Base-by-base conservation (phyloP, 2,888 invertebrate species). In the Argynnis bischoffii region DNA sequence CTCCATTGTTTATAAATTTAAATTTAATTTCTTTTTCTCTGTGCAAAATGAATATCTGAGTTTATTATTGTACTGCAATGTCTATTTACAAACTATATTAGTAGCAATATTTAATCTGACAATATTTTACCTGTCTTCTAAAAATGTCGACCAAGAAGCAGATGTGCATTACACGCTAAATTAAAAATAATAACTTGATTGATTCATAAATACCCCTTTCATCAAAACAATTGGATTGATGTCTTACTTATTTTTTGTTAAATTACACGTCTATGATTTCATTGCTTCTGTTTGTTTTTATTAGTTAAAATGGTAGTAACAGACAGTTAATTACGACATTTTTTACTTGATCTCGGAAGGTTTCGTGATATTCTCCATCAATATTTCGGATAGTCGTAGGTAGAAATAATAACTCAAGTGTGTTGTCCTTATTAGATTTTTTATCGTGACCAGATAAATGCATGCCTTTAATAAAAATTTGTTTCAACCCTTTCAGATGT, bases 101-200 rank as follows among this genome's bases (percentile, higher is more conserved):
- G 16, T 15, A 51, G 2, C 16, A 53, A 53, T 41, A 53, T 14
- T 35, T 61, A 53, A 51, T 35, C 41, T 61, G 50, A 51, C 51
- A 41, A 50, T 61, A 74, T 72, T 75, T 70, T 67, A 69, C 55
- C 48, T 69, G 55, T 54, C 63, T 57, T 56, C 31, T 41, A 70
- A 63, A 64, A 61, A 51, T 51, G 15, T 63, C 55, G 63, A 56
- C 53, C 67, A 67, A 70, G 69, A 68, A 80, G 83, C 87, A 89
- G 87, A 88, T 88, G 88, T 82, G 79, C 75, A 73, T 75, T 72
- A 76, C 60, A 73, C 75, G 77, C 73, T 81, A 84, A 85, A 88
- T 90, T 89, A 87, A 87, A 89, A 86, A 79, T 88, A 89, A 90
- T 85, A 83, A 83, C 82, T 84, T 85, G 83, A 87, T 88, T 84